Evolutionary conservation across 2,113 vertebrate species (phyloP).

Genomic region (Pitta sordida): DNA sequence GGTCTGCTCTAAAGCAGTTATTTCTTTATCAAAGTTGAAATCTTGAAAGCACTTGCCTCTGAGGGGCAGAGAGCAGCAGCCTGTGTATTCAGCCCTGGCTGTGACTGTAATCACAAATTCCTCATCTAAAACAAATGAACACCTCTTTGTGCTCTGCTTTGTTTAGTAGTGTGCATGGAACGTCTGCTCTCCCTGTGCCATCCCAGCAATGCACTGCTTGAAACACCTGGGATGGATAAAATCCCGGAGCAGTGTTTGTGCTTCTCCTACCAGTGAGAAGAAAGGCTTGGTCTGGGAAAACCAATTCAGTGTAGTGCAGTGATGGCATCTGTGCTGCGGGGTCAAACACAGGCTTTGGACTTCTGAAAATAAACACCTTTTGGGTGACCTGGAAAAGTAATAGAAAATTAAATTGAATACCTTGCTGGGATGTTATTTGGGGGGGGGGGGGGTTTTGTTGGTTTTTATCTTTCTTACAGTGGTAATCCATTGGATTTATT

Average conservation of each 20-base stretch:
- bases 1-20: not conserved
- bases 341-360: not conserved
- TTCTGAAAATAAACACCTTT: not conserved
- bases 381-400: conserved; percentile 17
- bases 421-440: not conserved
- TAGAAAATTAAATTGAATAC: not conserved
- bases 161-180: not conserved
- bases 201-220: not conserved
- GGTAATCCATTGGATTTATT: conserved; percentile 39
- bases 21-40: not conserved
- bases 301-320: not conserved
- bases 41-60: not conserved
- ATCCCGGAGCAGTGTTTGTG: not conserved
- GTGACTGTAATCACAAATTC: not conserved
- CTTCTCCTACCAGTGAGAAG: not conserved
- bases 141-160: not conserved
- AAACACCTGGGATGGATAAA: not conserved
- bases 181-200: not conserved
- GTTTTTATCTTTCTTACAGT: not conserved
- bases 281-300: not conserved
- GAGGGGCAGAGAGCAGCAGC: not conserved
- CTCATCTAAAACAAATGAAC: not conserved
- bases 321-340: not conserved
- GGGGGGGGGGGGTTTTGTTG: fast-evolving
- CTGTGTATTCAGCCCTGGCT: not conserved